Evolutionary conservation across 1,140 invertebrate species (phyloP).

Genomic region (Orius insidiosus): DNA sequence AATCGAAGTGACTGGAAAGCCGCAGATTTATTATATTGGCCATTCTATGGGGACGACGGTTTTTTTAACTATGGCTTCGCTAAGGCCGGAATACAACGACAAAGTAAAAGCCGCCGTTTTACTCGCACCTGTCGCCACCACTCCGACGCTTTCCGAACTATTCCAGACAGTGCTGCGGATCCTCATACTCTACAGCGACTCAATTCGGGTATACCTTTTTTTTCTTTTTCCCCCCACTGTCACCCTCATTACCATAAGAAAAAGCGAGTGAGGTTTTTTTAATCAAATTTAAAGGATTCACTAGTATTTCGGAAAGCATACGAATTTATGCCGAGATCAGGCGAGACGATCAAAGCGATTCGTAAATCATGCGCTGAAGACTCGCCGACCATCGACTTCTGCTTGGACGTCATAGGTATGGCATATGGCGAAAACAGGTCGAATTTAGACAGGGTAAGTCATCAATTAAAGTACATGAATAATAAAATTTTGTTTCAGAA

Average conservation of each 20-base stretch:
- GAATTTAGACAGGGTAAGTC: conserved; percentile 4
- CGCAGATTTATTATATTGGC: conserved; percentile 21
- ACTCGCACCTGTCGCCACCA: conserved; percentile 27
- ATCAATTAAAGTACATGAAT: too few relatives aligned
- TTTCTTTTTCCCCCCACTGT: not conserved
- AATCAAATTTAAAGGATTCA: not conserved
- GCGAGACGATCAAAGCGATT: not conserved
- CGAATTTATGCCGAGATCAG: conserved; percentile 3
- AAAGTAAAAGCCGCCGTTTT: conserved; percentile 25
- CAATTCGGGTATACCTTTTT: not conserved
- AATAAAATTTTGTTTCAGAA: too few relatives aligned
- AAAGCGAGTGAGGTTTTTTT: not conserved
- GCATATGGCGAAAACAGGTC: not conserved
- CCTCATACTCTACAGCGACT: not conserved
- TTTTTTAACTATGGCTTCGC: conserved; percentile 23
- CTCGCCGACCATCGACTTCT: not conserved
- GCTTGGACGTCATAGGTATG: not conserved
- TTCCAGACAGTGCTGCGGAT: not conserved
- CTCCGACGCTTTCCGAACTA: not conserved
- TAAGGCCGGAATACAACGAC: conserved; percentile 24
- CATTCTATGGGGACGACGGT: conserved; percentile 34
- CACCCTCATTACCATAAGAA: not conserved
- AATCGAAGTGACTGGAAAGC: conserved; percentile 25
- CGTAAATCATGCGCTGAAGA: not conserved
- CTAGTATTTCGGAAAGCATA: not conserved